Evolutionary conservation across 2,113 vertebrate species (phyloP), one percentile per base, ranked within the genome.

Genomic region (Dipodomys spectabilis): DNA sequence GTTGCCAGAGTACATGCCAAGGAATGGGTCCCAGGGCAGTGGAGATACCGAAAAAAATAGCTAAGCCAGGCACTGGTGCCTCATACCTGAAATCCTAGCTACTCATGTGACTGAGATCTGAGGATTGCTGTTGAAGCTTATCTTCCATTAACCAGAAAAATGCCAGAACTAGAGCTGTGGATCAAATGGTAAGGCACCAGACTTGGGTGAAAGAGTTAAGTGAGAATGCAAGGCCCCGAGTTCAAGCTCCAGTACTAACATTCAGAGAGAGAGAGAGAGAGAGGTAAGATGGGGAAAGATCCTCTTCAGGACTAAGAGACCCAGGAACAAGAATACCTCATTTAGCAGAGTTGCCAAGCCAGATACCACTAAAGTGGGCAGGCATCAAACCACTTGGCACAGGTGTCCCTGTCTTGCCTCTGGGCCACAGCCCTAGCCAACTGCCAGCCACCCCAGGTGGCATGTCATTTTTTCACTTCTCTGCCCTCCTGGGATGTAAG

Each of bases 351-450:
- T n/a, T 44, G 35, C 71, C 69, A 87, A 79, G 57, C n/a, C 73
- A 77, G 73, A 39, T 28, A 30, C 72, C 78, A 86, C 85, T 79
- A 82, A 67, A 90, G 64, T 35, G 49, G 57, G 22, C 82, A 69
- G 65, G 57, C 45, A 86, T 71, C 49, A 72, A 72, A 53, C 62
- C 82, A 73, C 39, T 71, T 93, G 84, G 82, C 90, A 94, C 27
- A 60, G 35, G 5, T 64, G 57, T 64, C 53, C 39, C 45, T 13
- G 23, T 77, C 83, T 85, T 90, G 30, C 77, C 78, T 69, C 95
- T 60, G 30, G 35, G 72, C 35, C 83, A 64, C 2, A 92, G 68
- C 28, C 62, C 73, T 89, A 89, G 77, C 23, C 77, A 84, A 84
- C 65, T n/a, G 39, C 91, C 81, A 81, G 22, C 71, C 71, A 85